These are phyloP conservation scores for Sphenopsis melanotis DNA, from an alignment of 2,797 vertebrate species.

Conservation along the genomic window DNA sequence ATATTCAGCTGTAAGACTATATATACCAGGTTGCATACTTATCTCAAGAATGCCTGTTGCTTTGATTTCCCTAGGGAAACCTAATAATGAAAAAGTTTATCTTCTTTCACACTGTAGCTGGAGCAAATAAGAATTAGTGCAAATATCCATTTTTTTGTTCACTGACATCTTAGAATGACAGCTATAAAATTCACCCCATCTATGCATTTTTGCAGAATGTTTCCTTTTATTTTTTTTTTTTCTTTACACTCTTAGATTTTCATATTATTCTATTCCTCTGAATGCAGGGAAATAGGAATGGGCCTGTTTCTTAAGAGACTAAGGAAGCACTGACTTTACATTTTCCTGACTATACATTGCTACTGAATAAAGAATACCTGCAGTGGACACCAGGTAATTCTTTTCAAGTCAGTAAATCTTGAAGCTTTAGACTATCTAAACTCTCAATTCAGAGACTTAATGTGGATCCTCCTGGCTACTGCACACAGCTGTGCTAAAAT, in stretches of 20 bases:
- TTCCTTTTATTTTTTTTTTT: neutral
- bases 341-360: neutral
- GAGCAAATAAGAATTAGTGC: neutral
- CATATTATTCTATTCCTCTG: neutral
- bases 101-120: neutral
- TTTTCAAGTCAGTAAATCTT: neutral
- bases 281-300: neutral
- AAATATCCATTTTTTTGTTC: neutral
- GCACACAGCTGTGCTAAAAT: neutral
- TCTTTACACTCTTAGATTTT: neutral
- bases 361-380: neutral
- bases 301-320: neutral
- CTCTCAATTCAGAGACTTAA: neutral
- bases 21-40: neutral
- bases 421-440: neutral
- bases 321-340: neutral
- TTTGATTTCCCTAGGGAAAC: conserved; percentile 34
- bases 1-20: neutral
- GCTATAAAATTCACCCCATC: neutral
- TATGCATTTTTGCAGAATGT: neutral
- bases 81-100: conserved; percentile 5
- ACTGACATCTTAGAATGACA: neutral
- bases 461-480: neutral
- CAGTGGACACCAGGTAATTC: neutral
- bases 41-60: neutral